Evolutionary conservation across 92 coral and sea anemone species (phyloP).

Genomic region (Zoanthus solanderi): DNA sequence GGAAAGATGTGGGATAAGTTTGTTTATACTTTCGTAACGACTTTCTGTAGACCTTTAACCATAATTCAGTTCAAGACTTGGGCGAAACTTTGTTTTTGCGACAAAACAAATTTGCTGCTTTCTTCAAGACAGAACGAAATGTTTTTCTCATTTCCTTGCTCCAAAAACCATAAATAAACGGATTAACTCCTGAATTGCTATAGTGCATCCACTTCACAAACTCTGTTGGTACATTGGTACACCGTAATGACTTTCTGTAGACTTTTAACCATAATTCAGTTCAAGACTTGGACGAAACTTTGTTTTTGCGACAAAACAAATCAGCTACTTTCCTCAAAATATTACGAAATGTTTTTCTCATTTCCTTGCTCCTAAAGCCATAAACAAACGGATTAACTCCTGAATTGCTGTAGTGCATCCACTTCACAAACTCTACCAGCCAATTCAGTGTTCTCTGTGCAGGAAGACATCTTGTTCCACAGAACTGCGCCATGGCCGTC

Average conservation of each 20-base stretch:
- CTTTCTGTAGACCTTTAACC: no score
- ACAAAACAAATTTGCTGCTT: background rate
- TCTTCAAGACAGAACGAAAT: conserved; percentile 37
- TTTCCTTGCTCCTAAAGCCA: conserved; percentile 73
- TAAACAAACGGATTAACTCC: conserved; percentile 81
- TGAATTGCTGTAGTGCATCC: conserved; percentile 90
- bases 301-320: background rate
- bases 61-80: no score
- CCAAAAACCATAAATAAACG: conserved; percentile 76
- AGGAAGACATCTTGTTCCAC: conserved; percentile 40
- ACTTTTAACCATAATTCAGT: no score
- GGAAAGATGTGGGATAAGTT: no score
- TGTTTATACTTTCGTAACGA: no score
- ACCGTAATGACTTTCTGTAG: no score
- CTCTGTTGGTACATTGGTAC: background rate
- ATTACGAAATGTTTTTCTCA: conserved; percentile 68
- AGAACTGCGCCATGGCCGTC: conserved; percentile 68
- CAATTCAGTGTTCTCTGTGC: conserved; percentile 12
- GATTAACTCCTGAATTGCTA: conserved; percentile 82
- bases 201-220: conserved; percentile 91
- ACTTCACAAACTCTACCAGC: conserved; percentile 72
- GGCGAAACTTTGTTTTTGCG: background rate
- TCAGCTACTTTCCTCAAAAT: background rate
- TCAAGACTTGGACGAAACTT: no score
- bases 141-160: conserved; percentile 75